These are phyloP conservation scores for Acrobasis suavella DNA, from an alignment of 2,888 invertebrate genomes.

Conservation along the genomic window DNA sequence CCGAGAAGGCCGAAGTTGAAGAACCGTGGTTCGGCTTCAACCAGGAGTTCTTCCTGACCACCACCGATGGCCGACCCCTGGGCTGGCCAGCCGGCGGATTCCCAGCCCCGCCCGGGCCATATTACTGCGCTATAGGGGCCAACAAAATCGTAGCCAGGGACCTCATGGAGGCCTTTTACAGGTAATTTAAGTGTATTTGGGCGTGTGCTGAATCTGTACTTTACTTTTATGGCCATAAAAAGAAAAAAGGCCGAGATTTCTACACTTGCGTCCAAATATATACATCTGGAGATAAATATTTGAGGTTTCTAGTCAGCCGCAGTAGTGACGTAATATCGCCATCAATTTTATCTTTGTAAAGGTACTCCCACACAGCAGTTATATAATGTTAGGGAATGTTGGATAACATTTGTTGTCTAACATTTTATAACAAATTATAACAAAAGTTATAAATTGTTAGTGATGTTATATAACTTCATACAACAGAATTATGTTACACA, in stretches of 20 bases:
- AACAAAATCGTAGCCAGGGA: conserved; percentile 90
- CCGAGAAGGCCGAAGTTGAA: conserved; percentile 81
- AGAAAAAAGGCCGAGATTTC: background rate
- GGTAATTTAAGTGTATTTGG: conserved; percentile 41
- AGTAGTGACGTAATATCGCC: too few species aligned
- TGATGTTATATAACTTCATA: too few species aligned
- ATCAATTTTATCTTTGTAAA: too few species aligned
- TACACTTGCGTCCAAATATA: too few species aligned
- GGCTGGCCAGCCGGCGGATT: conserved; percentile 89
- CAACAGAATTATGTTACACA: too few species aligned
- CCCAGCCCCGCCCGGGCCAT: conserved; percentile 88
- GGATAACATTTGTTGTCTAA: too few species aligned
- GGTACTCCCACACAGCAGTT: too few species aligned
- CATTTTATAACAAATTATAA: too few species aligned
- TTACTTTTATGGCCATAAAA: background rate
- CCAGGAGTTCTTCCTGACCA: conserved; percentile 80
- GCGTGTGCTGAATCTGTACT: background rate
- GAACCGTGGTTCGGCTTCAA: conserved; percentile 90
- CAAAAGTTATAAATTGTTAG: too few species aligned
- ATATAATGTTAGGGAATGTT: too few species aligned
- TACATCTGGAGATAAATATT: too few species aligned
- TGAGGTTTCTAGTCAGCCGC: too few species aligned
- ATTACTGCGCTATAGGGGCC: conserved; percentile 93
- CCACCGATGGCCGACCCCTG: conserved; percentile 82
- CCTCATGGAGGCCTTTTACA: conserved; percentile 89